Evolutionary conservation across 2,888 invertebrate genomes (phyloP).

Genomic region (Aricia artaxerxes): DNA sequence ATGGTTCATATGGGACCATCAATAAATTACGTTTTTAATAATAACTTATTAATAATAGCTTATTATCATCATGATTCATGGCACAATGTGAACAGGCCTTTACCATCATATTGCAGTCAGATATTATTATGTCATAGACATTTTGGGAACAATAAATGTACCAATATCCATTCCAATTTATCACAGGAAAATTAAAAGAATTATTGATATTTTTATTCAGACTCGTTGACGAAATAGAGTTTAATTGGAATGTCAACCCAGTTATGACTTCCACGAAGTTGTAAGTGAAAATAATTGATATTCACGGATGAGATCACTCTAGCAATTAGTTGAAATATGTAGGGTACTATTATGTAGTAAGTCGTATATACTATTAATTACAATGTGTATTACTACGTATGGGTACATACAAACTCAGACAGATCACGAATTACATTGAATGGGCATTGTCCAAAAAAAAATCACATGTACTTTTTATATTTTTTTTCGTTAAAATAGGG

Average conservation of each 20-base stretch:
- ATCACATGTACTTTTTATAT: too few species aligned
- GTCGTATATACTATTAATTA: too few species aligned
- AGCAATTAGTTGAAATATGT: neutral
- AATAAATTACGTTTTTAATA: too few species aligned
- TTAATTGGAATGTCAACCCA: neutral
- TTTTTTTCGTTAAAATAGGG: too few species aligned
- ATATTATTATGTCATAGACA: neutral
- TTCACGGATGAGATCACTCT: slow-evolving; percentile 19
- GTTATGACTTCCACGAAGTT: slow-evolving; percentile 4
- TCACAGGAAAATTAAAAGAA: neutral
- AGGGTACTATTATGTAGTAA: neutral
- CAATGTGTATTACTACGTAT: too few species aligned
- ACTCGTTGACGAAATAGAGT: neutral
- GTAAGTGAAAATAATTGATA: slow-evolving; percentile 29
- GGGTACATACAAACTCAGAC: too few species aligned
- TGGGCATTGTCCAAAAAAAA: too few species aligned
- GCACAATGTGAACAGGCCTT: neutral
- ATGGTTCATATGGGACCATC: too few species aligned
- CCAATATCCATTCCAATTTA: neutral
- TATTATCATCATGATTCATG: neutral
- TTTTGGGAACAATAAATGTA: neutral
- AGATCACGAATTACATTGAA: too few species aligned
- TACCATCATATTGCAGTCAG: neutral
- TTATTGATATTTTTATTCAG: neutral
- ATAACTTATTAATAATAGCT: too few species aligned